Conservation (phyloP, 2,113 vertebrate species). For the Oreochromis spilurus region DNA sequence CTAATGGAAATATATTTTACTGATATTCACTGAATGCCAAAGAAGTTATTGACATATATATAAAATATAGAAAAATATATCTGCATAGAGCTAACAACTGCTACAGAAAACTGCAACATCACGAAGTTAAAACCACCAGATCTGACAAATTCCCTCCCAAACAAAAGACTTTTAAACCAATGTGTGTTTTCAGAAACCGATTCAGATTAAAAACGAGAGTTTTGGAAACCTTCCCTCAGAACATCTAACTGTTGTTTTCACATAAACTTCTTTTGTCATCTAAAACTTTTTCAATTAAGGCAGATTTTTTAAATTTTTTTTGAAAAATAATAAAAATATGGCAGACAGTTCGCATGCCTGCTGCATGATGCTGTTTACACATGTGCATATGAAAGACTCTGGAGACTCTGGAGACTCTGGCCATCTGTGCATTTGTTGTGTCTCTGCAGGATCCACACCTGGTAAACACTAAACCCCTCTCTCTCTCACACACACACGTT, state of each 20-base stretch:
- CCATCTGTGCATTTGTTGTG: constrained; percentile 45
- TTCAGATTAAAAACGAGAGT: not conserved
- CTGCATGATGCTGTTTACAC: constrained; percentile 27
- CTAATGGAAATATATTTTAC: not conserved
- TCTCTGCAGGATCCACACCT: constrained; percentile 39
- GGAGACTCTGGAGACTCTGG: constrained; percentile 37
- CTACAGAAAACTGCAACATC: not conserved
- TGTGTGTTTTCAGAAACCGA: not conserved
- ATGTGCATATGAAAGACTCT: constrained; percentile 43
- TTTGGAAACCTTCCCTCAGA: not conserved
- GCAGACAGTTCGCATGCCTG: not conserved
- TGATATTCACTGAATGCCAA: not conserved
- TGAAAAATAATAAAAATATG: not conserved
- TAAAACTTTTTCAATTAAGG: not conserved
- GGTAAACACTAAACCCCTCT: not conserved
- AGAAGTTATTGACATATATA: not conserved
- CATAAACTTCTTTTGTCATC: not conserved
- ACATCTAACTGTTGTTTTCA: not conserved
- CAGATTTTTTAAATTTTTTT: not conserved
- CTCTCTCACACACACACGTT: not conserved
- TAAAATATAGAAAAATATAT: not conserved
- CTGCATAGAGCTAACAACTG: not conserved
- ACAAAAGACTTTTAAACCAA: not conserved
- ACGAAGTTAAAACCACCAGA: not conserved
- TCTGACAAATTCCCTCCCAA: not conserved